phyloP scores from a whole-genome alignment of 2,113 vertebrate species.

The Marmota monax region DNA sequence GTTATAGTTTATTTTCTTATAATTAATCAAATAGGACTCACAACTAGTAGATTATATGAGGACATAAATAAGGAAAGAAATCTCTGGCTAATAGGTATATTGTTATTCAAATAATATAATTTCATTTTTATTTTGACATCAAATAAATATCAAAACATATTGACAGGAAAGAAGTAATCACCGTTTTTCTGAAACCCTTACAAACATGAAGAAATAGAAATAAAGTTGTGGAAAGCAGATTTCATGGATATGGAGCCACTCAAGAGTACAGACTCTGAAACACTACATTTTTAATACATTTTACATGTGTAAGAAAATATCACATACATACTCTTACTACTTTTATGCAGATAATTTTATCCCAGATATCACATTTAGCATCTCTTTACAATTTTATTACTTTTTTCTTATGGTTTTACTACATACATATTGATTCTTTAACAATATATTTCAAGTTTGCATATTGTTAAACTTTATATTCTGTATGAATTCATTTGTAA shows the following conservation, averaged over 20 bases:
- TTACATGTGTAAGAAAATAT: neutral
- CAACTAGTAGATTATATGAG: neutral
- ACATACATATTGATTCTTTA: neutral
- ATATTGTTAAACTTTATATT: neutral
- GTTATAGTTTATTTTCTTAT: neutral
- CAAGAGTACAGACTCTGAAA: neutral
- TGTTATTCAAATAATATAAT: neutral
- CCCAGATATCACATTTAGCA: neutral
- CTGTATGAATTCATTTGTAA: neutral
- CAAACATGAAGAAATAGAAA: neutral
- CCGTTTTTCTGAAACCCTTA: neutral
- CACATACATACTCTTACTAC: too few species aligned
- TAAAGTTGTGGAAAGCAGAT: neutral
- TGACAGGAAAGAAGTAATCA: neutral
- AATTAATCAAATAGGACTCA: neutral
- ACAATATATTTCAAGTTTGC: neutral
- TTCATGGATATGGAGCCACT: neutral
- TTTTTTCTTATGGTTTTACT: neutral
- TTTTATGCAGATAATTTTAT: neutral
- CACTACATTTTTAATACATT: neutral
- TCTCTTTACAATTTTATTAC: neutral
- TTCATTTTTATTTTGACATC: neutral
- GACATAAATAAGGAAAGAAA: neutral
- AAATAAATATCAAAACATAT: neutral
- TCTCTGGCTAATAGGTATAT: neutral